Evolutionary conservation across 2,113 vertebrate species (phyloP), one percentile per base, ranked within the genome.

Genomic region (Cyprichromis sp.): DNA sequence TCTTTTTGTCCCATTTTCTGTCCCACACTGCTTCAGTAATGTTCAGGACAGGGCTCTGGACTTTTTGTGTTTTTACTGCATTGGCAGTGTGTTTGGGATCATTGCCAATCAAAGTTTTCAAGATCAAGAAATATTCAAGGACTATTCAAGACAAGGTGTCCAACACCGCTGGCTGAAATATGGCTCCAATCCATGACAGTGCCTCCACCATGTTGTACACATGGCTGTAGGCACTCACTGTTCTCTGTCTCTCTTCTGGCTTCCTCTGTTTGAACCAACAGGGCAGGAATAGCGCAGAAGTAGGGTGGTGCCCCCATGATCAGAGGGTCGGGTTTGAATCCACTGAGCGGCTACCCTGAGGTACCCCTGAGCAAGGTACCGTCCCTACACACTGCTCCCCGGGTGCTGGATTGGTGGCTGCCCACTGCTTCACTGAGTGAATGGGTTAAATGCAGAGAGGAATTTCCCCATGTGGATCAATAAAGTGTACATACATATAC

Each of bases 401-500:
- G 24, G 7, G 55, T 0, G 2, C 24, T 57, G 0, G 24, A 57
- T 26, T 57, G 12, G 54, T 26, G 21, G 54, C 7, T 57, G 54
- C 2, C 21, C 21, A 55, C 1, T 55, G 54, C 21, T 55, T 26
- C 21, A 55, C 6, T 8, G 54, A 26, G 4, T 55, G 21, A 55
- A 24, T 55, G 53, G 6, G 6, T 55, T 24, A 24, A 24, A 55
- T 55, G 53, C 11, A 55, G 21, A 55, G 53, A 55, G 53, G 2
- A 24, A 0, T 55, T 13, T 55, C 21, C 11, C 53, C 53, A 55
- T 7, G 53, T 2, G 0, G 1, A 55, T 55, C 21, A 2, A 24
- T 13, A 24, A 4, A 24, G 21, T 55, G 2, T 55, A 3, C 47
- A 54, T 54, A 3, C n/a, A 12, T 2, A 24, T 2, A 12, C n/a